Evolutionary conservation across 2,888 invertebrate species (phyloP).

Genomic region (Camptogramma bilineatum): DNA sequence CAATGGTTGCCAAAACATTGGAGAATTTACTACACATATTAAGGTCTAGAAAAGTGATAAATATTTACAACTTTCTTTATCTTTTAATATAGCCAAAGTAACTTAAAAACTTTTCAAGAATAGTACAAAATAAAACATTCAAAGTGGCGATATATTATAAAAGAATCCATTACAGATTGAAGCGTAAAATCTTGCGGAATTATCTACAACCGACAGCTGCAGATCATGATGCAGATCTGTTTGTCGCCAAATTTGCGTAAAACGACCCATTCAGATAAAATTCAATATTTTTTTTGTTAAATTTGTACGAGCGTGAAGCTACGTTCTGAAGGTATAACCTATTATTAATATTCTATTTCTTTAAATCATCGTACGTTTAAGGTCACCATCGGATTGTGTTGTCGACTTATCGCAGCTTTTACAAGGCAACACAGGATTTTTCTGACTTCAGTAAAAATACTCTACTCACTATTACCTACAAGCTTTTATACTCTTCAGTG

Average conservation of each 20-base stretch:
- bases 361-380: slow-evolving; percentile 36
- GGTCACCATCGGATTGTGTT: neutral
- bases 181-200: slow-evolving; percentile 28
- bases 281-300: slow-evolving; percentile 47
- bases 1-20: neutral
- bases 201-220: slow-evolving; percentile 48
- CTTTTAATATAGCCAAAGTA: neutral
- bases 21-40: neutral
- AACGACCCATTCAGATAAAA: slow-evolving; percentile 50
- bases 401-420: neutral
- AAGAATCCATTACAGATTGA: slow-evolving; percentile 14
- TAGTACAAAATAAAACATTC: neutral
- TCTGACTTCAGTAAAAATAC: neutral
- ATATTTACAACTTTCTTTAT: too few species aligned
- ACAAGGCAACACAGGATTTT: neutral
- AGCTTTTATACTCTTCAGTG: too few species aligned
- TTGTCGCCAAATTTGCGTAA: slow-evolving; percentile 58
- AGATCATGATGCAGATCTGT: slow-evolving; percentile 49
- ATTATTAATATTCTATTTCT: neutral
- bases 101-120: neutral
- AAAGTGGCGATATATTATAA: neutral
- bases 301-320: slow-evolving; percentile 57
- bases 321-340: slow-evolving; percentile 14
- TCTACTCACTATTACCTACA: too few species aligned
- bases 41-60: neutral